Conservation (phyloP, 2,113 vertebrate species). For the Eulacestoma nigropectus region DNA sequence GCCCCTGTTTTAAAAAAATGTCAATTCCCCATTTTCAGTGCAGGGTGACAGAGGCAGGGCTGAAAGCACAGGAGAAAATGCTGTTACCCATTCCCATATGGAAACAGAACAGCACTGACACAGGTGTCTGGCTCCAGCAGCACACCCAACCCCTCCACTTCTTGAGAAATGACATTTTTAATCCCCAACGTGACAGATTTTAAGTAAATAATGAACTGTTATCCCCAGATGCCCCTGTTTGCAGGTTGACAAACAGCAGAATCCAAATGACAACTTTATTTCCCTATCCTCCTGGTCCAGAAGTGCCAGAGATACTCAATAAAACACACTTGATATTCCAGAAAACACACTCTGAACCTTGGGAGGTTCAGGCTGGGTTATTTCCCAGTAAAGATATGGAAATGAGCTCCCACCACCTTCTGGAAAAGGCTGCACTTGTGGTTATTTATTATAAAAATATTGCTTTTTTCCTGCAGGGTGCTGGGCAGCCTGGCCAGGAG, state of each 20-base stretch:
- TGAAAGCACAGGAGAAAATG: background rate
- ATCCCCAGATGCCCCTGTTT: background rate
- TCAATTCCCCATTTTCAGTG: background rate
- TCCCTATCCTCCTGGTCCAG: background rate
- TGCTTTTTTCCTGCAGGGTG: background rate
- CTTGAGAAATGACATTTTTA: background rate
- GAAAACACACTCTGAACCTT: background rate
- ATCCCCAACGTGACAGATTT: background rate
- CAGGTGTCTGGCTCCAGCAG: background rate
- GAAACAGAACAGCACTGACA: background rate
- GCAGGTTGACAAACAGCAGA: background rate
- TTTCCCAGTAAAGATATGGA: background rate
- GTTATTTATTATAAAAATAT: background rate
- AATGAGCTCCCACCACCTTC: background rate
- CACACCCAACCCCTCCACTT: background rate
- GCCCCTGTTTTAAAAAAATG: background rate
- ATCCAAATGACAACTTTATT: slow-evolving; percentile 13
- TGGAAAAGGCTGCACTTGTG: background rate
- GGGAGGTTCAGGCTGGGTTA: background rate
- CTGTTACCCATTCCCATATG: background rate
- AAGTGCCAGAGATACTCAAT: background rate
- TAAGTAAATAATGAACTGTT: background rate
- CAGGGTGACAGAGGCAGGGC: background rate
- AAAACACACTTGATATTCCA: background rate
- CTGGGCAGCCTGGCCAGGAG: background rate